Base-by-base conservation (phyloP, 2,888 invertebrate species). In the Artemia sinica region DNA sequence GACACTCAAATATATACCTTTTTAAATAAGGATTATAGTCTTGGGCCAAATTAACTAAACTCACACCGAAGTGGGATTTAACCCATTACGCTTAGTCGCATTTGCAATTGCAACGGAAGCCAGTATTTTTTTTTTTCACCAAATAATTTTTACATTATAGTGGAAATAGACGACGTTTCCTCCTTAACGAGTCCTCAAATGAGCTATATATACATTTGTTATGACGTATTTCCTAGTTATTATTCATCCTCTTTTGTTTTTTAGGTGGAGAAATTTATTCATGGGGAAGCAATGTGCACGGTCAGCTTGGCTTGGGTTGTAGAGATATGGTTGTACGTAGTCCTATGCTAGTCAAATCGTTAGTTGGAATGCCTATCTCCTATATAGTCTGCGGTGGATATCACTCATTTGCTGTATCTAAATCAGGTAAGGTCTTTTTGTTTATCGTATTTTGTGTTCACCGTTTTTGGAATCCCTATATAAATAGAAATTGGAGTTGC, bases 251-350 rank as follows among this genome's bases (percentile, higher is more conserved):
- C 49, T 52, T 50, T 66, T 69, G 68, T 18, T 65, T 73, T 79
- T 71, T 77, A 85, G 88, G 84, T 80, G 92, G 92, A 65, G 87
- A 89, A 74, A 77, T 93, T n/a, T 89, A 86, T 77, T 77, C 87
- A 0, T 93, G 91, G 90, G 92, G 92, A 66, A 85, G 85, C 52
- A 92, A 92, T 75, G 82, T 82, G 70, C 84, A 84, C 75, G 91
- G 92, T 0, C 91, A 92, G 75, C 81, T 91, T 71, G 92, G 92
- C 8, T 76, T 88, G 67, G 87, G 88, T 71, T 79, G 84, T 18
- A 79, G 78, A 68, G 82, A 81, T 73, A 82, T 85, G 76, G 77
- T 80, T 68, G 75, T 77, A 65, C 71, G 72, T 7, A 82, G 80
- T 71, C 91, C 91, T 6, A 82, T 80, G 72, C 79, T 82, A 65